Base-by-base conservation (phyloP, 2,888 invertebrate genomes). In the Sesamia inferens region DNA sequence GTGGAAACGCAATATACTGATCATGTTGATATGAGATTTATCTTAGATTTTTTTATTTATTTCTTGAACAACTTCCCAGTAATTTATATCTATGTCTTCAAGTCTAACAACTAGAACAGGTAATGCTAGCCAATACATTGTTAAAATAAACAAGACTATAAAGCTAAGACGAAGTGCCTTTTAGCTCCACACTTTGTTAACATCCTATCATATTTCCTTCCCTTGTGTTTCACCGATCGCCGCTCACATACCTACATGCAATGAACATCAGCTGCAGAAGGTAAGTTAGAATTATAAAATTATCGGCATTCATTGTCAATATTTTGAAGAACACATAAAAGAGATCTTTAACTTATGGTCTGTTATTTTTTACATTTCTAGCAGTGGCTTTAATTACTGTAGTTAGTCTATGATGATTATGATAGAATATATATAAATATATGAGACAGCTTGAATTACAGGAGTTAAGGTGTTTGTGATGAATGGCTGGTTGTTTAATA, bases 171-270 rank as follows among this genome's bases (percentile, higher is more conserved):
- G 66, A 79, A 86, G 83, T 85, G 82, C 81, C 78, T 74, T 82
- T 71, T 75, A 82, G 70, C 64, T 69, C 59, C 65, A 80, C 78
- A 91, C 89, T 85, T 90, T 92, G 92, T 91, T 84, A 85, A 85
- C 69, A 81, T 81, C 71, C 73, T 88, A 90, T 89, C 86, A 81
- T 76, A 82, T 90, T 90, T 82, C 89, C 73, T 77, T 67, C 55
- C 51, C 42, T 71, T 83, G 68, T 73, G 74, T 85, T 67, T 84
- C 68, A 62, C 48, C 48, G 69, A 69, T 57, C 55, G 48, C 69
- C 39, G 47, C 68, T 69, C 79, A 74, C 77, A 73, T 63, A 48
- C 47, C n/a, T 44, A 68, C 71, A 78, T 63, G 67, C 68, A 73
- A 73, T 74, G 51, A 24, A 72, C 55, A 76, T 71, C 58, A n/a